Percentiles rank a stretch among this genome's conserved stretches.
Conservation (phyloP, 2,888 invertebrate species). For the Drosophila macrospina region DNA sequence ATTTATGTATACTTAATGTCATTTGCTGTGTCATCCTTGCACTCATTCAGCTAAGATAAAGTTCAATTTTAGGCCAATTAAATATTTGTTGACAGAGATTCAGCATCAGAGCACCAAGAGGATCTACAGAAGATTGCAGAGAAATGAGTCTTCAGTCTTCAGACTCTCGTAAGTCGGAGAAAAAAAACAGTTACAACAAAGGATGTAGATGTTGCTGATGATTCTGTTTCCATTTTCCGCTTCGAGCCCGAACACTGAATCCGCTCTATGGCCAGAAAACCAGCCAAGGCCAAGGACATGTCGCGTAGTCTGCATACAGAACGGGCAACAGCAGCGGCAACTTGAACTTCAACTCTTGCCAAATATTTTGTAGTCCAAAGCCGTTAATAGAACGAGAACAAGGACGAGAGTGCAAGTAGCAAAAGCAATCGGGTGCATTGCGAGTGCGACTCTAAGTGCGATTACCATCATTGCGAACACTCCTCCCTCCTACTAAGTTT, state of each 20-base stretch:
- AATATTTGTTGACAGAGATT: too few relatives aligned
- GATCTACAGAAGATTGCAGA: not conserved
- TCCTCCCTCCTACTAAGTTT: not conserved
- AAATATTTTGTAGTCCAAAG: slow-evolving; percentile 54
- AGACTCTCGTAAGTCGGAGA: too few relatives aligned
- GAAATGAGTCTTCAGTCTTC: slow-evolving; percentile 1
- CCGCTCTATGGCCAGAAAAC: slow-evolving; percentile 33
- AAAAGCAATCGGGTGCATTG: slow-evolving; percentile 16
- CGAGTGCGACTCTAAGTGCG: slow-evolving; percentile 7
- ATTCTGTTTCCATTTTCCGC: slow-evolving; percentile 2
- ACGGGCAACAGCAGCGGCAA: slow-evolving; percentile 25
- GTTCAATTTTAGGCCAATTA: too few relatives aligned
- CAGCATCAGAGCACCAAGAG: too few relatives aligned
- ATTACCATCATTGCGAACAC: not conserved
- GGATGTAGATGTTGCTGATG: slow-evolving; percentile 33
- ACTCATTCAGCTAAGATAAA: not conserved
- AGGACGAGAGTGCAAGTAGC: slow-evolving; percentile 9
- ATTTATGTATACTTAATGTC: too few relatives aligned
- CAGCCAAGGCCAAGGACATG: slow-evolving; percentile 69
- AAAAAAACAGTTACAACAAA: too few relatives aligned
- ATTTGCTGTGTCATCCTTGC: too few relatives aligned
- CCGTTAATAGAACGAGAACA: slow-evolving; percentile 16
- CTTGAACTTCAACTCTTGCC: slow-evolving; percentile 23
- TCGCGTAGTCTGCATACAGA: slow-evolving; percentile 29
- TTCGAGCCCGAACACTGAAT: slow-evolving; percentile 14